These are phyloP conservation scores for Hetaerina titia DNA, from an alignment of 2,888 invertebrate genomes.

Conservation along the genomic window DNA sequence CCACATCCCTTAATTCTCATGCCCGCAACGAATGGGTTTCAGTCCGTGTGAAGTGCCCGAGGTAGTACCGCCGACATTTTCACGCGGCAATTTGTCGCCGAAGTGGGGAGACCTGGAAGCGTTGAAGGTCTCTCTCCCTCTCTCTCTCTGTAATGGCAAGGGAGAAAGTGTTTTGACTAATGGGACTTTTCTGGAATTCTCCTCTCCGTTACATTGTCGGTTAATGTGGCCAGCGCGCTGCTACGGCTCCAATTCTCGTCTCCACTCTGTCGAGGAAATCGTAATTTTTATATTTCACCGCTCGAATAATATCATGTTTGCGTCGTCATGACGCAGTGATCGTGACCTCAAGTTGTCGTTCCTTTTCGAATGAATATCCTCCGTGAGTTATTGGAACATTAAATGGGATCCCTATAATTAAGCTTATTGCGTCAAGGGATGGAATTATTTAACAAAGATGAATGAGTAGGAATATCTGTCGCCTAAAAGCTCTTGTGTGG, in stretches of 20 bases:
- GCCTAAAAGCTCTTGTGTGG: not conserved
- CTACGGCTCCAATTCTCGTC: not conserved
- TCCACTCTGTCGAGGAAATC: not conserved
- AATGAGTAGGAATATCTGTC: not conserved
- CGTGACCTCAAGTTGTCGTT: not conserved
- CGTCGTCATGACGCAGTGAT: constrained; percentile 3
- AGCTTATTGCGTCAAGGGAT: not conserved
- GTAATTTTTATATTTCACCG: constrained; percentile 3
- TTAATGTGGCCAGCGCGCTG: constrained; percentile 30
- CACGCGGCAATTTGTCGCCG: constrained; percentile 41
- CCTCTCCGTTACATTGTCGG: not conserved
- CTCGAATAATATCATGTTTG: not conserved
- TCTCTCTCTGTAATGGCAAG: constrained; percentile 24
- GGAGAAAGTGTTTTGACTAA: constrained; percentile 63
- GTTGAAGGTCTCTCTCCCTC: not conserved
- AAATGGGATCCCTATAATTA: constrained; percentile 13
- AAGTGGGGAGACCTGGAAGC: not conserved
- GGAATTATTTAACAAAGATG: constrained; percentile 11
- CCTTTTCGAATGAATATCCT: not conserved
- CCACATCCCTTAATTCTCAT: not conserved
- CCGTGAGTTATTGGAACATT: not conserved
- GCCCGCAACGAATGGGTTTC: not conserved
- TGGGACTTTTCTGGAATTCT: constrained; percentile 45
- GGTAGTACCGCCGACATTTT: constrained; percentile 20
- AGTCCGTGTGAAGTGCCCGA: not conserved